These are phyloP conservation scores for Arizona elegans DNA, from an alignment of 2,113 vertebrate genomes.

Conservation along the genomic window DNA sequence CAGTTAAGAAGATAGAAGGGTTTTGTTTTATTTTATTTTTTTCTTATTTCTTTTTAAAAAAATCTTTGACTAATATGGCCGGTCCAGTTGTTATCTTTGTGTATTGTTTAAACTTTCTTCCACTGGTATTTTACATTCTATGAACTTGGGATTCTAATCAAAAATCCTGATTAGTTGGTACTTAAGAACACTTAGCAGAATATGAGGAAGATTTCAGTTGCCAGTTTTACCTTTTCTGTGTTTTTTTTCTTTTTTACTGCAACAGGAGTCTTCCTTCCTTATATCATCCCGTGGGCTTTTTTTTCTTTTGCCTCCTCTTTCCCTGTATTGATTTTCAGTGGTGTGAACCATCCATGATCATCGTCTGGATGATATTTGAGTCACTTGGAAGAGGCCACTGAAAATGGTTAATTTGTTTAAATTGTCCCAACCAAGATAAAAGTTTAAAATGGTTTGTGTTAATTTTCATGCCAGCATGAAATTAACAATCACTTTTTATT, in stretches of 20 bases:
- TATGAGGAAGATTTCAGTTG: constrained; percentile 34
- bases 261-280: constrained; percentile 71
- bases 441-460: constrained; percentile 35
- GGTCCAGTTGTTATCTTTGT: constrained; percentile 86
- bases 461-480: constrained; percentile 49
- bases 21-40: constrained; percentile 63
- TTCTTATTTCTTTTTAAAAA: constrained; percentile 47
- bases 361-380: constrained; percentile 38
- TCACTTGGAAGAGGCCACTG: constrained; percentile 45
- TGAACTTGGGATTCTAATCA: constrained; percentile 55
- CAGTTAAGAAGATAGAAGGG: constrained; percentile 78
- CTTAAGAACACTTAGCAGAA: constrained; percentile 50
- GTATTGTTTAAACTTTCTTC: constrained; percentile 81
- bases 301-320: constrained; percentile 54
- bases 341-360: constrained; percentile 52
- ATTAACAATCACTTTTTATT: constrained; percentile 56
- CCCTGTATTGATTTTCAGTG: constrained; percentile 52
- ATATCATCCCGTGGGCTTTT: constrained; percentile 18
- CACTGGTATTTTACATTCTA: constrained; percentile 77
- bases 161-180: constrained; percentile 61
- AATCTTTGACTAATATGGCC: constrained; percentile 88
- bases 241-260: constrained; percentile 60
- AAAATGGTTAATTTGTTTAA: constrained; percentile 50
- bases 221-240: constrained; percentile 53
- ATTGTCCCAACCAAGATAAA: constrained; percentile 50